Conservation (phyloP, 2,888 invertebrate species). For the Gymnoscelis rufifasciata region DNA sequence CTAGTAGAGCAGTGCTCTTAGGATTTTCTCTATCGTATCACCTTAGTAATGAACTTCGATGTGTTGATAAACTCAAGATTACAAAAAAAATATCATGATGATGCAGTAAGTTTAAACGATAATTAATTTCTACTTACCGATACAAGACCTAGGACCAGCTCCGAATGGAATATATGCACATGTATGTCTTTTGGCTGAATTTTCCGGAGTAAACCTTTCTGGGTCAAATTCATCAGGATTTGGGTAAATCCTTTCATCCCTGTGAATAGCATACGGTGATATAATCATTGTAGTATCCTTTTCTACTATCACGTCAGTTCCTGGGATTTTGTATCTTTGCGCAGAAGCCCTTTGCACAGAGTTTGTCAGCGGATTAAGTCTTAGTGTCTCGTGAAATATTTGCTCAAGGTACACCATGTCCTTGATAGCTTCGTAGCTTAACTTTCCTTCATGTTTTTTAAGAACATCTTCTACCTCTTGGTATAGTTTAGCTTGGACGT, state of each 20-base stretch:
- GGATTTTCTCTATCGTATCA: too few species aligned
- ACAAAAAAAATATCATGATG: too few species aligned
- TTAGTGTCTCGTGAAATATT: conserved; percentile 45
- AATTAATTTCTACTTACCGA: conserved; percentile 46
- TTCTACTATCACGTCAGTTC: conserved; percentile 45
- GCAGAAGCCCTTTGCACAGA: conserved; percentile 48
- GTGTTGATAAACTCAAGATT: too few species aligned
- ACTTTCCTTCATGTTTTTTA: conserved; percentile 38
- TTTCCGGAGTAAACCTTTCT: conserved; percentile 61
- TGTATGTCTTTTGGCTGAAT: conserved; percentile 41
- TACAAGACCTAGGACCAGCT: conserved; percentile 60
- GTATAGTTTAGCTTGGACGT: conserved; percentile 49
- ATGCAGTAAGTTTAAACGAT: too few species aligned
- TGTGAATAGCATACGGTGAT: conserved; percentile 59
- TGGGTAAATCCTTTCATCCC: conserved; percentile 61
- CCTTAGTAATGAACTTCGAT: too few species aligned
- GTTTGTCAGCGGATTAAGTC: conserved; percentile 61
- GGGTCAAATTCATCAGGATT: conserved; percentile 69
- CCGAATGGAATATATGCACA: conserved; percentile 65
- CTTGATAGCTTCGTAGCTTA: conserved; percentile 54
- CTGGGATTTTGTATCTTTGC: conserved; percentile 48
- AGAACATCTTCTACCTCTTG: conserved; percentile 48
- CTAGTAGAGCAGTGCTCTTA: too few species aligned
- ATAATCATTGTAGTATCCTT: conserved; percentile 50
- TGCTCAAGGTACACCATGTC: conserved; percentile 60